Conservation (phyloP, 2,888 invertebrate genomes). For the Drosophila borborema region DNA sequence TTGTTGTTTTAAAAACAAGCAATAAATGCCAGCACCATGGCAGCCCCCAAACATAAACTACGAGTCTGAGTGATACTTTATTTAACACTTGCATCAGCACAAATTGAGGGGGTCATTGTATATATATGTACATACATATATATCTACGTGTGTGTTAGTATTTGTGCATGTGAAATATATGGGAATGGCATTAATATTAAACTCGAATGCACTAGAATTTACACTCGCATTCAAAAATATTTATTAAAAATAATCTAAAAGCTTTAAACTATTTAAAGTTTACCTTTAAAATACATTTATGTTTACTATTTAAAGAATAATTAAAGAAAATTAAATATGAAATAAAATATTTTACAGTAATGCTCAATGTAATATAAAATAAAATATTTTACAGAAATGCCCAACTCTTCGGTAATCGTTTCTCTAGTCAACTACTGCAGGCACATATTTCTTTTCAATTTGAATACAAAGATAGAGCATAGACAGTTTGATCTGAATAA, state of each 20-base stretch:
- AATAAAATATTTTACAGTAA: no score
- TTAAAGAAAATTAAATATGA: no score
- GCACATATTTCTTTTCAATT: neutral
- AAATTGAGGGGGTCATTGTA: constrained; percentile 1
- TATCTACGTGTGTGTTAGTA: neutral
- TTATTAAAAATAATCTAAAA: neutral
- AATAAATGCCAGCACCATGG: constrained; percentile 64
- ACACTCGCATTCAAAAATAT: neutral
- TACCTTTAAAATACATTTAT: neutral
- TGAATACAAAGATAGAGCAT: neutral
- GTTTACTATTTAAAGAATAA: neutral
- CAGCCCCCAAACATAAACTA: constrained; percentile 36
- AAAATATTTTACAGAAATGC: neutral
- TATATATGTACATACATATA: neutral
- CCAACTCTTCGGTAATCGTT: neutral
- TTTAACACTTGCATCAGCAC: constrained; percentile 56
- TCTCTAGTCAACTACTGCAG: neutral
- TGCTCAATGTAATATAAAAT: no score
- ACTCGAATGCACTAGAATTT: neutral
- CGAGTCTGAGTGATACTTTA: constrained; percentile 52
- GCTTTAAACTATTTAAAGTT: neutral
- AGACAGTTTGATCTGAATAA: constrained; percentile 1
- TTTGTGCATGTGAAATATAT: constrained; percentile 11
- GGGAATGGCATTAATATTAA: neutral
- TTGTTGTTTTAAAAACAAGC: constrained; percentile 51